These are phyloP conservation scores for Perdix hodgsoniae DNA, from an alignment of 2,797 vertebrate genomes.

Conservation along the genomic window DNA sequence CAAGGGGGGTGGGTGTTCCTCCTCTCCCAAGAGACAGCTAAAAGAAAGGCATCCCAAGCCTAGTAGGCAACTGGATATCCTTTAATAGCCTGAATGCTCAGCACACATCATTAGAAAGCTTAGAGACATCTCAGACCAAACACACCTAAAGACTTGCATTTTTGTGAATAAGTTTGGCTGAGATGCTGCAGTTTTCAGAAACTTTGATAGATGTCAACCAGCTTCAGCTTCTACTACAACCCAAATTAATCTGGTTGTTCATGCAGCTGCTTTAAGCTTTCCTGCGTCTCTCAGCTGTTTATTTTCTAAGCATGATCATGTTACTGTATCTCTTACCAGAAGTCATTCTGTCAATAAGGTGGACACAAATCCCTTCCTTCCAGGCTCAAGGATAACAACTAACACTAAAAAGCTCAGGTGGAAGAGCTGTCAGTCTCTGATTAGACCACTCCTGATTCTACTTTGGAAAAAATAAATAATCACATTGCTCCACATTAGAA, in stretches of 20 bases:
- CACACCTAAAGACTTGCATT: neutral
- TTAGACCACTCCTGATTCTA: neutral
- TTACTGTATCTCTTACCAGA: neutral
- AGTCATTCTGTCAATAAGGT: neutral
- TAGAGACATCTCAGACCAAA: neutral
- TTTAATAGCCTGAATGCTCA: neutral
- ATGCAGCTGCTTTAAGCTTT: neutral
- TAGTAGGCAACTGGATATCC: neutral
- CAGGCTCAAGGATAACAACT: neutral
- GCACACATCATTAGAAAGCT: neutral
- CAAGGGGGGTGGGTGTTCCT: neutral
- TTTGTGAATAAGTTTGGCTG: neutral
- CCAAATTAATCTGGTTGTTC: neutral
- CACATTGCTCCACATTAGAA: neutral
- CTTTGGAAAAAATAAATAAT: neutral
- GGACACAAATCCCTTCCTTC: neutral
- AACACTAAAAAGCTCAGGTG: neutral
- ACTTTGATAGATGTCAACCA: neutral
- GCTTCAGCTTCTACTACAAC: neutral
- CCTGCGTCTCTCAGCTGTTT: neutral
- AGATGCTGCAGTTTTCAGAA: neutral
- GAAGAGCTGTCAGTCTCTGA: neutral
- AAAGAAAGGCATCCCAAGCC: neutral
- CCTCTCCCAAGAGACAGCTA: neutral
- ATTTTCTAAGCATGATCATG: neutral